A percentile compares a stretch with the other conserved stretches of the same genome.
Conservation (phyloP, 2,888 invertebrate genomes). For the Drosophila anomalata region DNA sequence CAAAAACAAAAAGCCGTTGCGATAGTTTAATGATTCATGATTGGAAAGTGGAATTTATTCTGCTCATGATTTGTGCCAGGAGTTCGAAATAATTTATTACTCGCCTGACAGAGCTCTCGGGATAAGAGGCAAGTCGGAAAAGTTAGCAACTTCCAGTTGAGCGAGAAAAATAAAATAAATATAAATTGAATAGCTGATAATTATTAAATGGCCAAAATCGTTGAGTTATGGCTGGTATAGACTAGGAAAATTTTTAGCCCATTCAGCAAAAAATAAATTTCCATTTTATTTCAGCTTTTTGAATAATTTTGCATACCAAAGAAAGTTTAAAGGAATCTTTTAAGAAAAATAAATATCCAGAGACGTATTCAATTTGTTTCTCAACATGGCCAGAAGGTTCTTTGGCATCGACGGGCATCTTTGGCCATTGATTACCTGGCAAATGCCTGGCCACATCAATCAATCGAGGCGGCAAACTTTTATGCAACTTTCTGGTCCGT, state of each 20-base stretch:
- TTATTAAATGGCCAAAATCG: constrained; percentile 25
- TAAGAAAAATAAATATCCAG: constrained; percentile 41
- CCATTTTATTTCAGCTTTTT: background rate
- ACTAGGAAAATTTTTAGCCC: background rate
- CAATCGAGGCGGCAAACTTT: constrained; percentile 59
- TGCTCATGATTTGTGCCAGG: constrained; percentile 44
- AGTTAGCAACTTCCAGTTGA: constrained; percentile 14
- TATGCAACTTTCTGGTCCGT: constrained; percentile 49
- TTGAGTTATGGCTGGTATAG: constrained; percentile 14
- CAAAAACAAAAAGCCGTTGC: constrained; percentile 22
- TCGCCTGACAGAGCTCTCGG: constrained; percentile 17
- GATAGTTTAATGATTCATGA: constrained; percentile 66
- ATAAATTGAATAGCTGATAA: constrained; percentile 28
- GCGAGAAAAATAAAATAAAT: constrained; percentile 14
- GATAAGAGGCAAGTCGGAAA: constrained; percentile 4
- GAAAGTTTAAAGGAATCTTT: constrained; percentile 8
- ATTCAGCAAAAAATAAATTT: constrained; percentile 10
- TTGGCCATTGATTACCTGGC: constrained; percentile 42
- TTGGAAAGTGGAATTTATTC: constrained; percentile 56
- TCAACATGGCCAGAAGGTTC: constrained; percentile 14
- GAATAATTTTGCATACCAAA: constrained; percentile 18
- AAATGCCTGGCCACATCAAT: constrained; percentile 49
- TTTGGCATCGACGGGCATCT: constrained; percentile 1
- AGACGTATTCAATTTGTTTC: constrained; percentile 31
- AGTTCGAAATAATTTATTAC: constrained; percentile 42